Base-by-base conservation (phyloP, 2,113 vertebrate genomes). In the Ondatra zibethicus region DNA sequence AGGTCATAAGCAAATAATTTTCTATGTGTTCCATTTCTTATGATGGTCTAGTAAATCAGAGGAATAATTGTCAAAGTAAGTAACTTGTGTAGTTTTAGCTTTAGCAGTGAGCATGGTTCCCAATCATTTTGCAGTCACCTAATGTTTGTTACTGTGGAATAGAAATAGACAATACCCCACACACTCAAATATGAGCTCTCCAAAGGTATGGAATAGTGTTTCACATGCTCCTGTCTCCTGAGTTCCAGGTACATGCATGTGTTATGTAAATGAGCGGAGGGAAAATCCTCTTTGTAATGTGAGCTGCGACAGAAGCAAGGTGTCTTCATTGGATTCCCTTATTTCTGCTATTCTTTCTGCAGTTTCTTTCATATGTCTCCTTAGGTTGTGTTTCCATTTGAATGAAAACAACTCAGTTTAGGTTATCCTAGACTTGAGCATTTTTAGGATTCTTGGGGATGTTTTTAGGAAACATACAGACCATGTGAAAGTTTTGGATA, bases 331-430 rank as follows among this genome's bases (percentile, higher is more conserved):
- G 39, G 75, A 93, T 88, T 92, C 72, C 77, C n/a, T 93, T 45
- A 81, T 82, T 88, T 70, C 36, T 76, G 9, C n/a, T 82, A 6
- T 55, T 73, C 29, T 89, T 96, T 45, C 75, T 50, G 7, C 13
- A 6, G 7, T 90, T 70, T 65, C 25, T 50, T 92, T 88, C 80
- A 29, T 93, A 50, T 75, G 36, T 75, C 68, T 42, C 6, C 80
- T 84, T 50, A 78, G 31, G 65, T 90, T 45, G n/a, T 91, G 2
- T 95, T 97, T 65, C 33, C 33, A 91, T 63, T 92, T 39, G 19
- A 80, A 39, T 88, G 42, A 88, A 92, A 95, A 75, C 50, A 94
- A 66, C 25, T 29, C 31, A 93, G 39, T 87, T 81, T 89, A 94
- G 47, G 23, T 91, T 97, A 93, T 63, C n/a, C 39, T 66, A 92